phyloP scores from a whole-genome alignment of 1,140 invertebrate species.

The Trichonephila clavipes region DNA sequence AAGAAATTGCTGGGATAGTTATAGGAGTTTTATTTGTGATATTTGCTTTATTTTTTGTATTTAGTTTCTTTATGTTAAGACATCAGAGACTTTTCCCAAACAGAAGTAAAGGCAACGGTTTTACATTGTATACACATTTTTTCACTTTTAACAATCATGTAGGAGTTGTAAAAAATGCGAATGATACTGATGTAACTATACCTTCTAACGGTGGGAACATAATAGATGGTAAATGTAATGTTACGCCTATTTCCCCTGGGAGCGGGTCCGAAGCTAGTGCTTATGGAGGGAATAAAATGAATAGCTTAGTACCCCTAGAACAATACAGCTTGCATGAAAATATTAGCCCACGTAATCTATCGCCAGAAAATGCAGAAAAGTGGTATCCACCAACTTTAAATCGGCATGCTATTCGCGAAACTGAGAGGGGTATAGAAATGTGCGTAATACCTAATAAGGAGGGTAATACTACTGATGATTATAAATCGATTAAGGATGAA shows the following conservation, averaged over 20 bases:
- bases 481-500: conserved; percentile 51
- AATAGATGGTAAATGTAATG: conserved; percentile 59
- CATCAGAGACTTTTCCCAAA: conserved; percentile 73
- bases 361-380: conserved; percentile 51
- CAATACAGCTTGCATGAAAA: conserved; percentile 70
- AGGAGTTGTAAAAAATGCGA: conserved; percentile 56
- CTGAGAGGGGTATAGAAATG: conserved; percentile 69
- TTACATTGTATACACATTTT: conserved; percentile 73
- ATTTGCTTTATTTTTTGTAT: conserved; percentile 87
- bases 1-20: conserved; percentile 91
- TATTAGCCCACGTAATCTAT: conserved; percentile 17
- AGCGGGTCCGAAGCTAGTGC: conserved; percentile 63
- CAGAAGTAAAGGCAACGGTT: conserved; percentile 49
- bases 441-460: conserved; percentile 62
- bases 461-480: conserved; percentile 7
- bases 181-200: conserved; percentile 56
- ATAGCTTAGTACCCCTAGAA: conserved; percentile 65
- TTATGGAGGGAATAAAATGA: conserved; percentile 61
- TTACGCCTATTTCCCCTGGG: conserved; percentile 51
- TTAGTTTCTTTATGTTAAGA: conserved; percentile 82
- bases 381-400: conserved; percentile 66
- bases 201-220: conserved; percentile 37
- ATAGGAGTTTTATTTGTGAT: conserved; percentile 89
- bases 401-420: conserved; percentile 65
- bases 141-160: conserved; percentile 73